A percentile compares a stretch with the other conserved stretches of the same genome.
phyloP scores from a whole-genome alignment of 1,140 invertebrate genomes.

The Brachionus rotundiformis region DNA sequence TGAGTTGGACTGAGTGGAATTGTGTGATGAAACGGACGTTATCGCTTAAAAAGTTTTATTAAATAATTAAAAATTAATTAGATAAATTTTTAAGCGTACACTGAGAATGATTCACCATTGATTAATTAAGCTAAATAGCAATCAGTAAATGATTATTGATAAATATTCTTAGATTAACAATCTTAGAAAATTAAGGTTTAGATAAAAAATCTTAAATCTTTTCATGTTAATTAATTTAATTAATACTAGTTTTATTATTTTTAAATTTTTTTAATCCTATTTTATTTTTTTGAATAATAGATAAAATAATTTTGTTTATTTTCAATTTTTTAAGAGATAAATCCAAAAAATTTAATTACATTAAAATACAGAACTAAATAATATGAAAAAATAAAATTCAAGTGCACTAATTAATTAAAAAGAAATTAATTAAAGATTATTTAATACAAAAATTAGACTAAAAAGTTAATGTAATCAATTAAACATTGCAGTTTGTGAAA shows the following conservation, averaged over 20 bases:
- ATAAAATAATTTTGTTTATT: too few relatives aligned
- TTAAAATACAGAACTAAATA: too few relatives aligned
- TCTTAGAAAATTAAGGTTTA: background rate
- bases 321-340: too few relatives aligned
- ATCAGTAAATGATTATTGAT: conserved; percentile 3
- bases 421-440: too few relatives aligned
- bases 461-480: too few relatives aligned
- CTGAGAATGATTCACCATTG: background rate
- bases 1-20: background rate
- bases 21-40: background rate
- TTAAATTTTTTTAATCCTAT: too few relatives aligned
- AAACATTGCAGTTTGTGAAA: background rate
- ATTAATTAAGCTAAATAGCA: background rate
- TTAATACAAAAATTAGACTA: too few relatives aligned
- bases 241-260: too few relatives aligned
- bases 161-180: background rate
- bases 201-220: background rate
- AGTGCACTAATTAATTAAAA: too few relatives aligned
- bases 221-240: too few relatives aligned
- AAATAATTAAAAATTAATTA: background rate
- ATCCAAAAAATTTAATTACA: too few relatives aligned
- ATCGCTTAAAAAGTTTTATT: background rate
- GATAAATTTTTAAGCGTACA: background rate
- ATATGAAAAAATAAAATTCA: too few relatives aligned
- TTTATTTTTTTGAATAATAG: background rate